Evolutionary conservation across 2,888 invertebrate genomes (phyloP).

Genomic region (Meiosimyza platycephala): DNA sequence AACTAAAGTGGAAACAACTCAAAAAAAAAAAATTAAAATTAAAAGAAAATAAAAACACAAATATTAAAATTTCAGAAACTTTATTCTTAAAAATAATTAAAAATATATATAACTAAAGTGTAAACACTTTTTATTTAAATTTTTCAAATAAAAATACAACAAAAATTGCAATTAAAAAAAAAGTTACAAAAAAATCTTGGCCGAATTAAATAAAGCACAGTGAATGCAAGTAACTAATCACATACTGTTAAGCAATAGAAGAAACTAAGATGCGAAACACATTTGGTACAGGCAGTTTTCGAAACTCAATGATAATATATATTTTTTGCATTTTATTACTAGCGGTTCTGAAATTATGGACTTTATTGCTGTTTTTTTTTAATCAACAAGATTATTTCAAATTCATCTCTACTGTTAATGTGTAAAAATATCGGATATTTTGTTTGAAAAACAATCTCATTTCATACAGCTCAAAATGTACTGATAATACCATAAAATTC

Average conservation of each 20-base stretch:
- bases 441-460: too few relatives aligned
- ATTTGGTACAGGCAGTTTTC: constrained; percentile 7
- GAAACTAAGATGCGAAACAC: constrained; percentile 1
- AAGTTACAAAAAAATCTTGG: constrained; percentile 3
- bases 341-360: too few relatives aligned
- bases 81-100: constrained; percentile 34
- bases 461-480: too few relatives aligned
- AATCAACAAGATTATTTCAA: too few relatives aligned
- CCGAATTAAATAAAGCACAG: constrained; percentile 26
- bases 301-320: not conserved
- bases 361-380: too few relatives aligned
- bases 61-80: constrained; percentile 30
- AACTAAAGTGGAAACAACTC: not conserved
- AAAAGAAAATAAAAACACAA: constrained; percentile 8
- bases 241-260: not conserved
- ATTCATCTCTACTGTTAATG: too few relatives aligned
- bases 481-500: too few relatives aligned
- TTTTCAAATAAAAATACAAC: constrained; percentile 26
- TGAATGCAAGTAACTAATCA: not conserved
- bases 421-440: too few relatives aligned
- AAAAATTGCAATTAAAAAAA: constrained; percentile 22
- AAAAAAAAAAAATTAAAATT: constrained; percentile 8
- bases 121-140: constrained; percentile 23
- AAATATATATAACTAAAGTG: constrained; percentile 30
- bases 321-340: too few relatives aligned